Percentiles rank a stretch among this genome's conserved stretches.
Evolutionary conservation across 2,113 vertebrate species (phyloP).

Genomic region (Fregata magnificens): DNA sequence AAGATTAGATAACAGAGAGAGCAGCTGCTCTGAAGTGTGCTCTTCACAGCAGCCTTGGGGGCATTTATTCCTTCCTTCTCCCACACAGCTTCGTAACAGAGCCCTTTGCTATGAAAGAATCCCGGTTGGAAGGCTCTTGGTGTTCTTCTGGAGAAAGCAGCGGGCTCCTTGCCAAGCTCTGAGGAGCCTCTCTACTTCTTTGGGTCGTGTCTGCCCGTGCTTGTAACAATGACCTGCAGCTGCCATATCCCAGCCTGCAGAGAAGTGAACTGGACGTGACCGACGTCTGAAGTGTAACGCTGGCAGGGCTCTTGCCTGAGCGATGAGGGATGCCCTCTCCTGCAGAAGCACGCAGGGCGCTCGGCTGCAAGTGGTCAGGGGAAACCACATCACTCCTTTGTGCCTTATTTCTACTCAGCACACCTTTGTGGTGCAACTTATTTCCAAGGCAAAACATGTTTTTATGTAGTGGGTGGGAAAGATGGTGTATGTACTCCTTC

Average conservation of each 20-base stretch:
- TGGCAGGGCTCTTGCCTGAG: rapidly evolving
- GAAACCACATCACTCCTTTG: not conserved
- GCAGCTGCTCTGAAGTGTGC: conserved; percentile 40
- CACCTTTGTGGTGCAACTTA: not conserved
- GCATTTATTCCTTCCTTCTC: conserved; percentile 18
- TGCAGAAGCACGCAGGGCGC: rapidly evolving
- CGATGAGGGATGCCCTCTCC: rapidly evolving
- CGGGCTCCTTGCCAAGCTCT: not conserved
- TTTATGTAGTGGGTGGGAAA: not conserved
- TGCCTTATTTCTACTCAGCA: not conserved
- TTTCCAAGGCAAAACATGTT: not conserved
- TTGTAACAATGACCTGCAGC: not conserved
- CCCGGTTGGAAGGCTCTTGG: not conserved
- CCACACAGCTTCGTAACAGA: conserved; percentile 12
- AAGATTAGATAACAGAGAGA: conserved; percentile 38
- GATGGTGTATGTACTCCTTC: rapidly evolving
- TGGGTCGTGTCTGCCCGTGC: rapidly evolving
- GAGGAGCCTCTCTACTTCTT: not conserved
- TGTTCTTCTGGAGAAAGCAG: not conserved
- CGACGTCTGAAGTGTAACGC: rapidly evolving
- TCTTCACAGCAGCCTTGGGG: not conserved
- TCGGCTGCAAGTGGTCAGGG: not conserved
- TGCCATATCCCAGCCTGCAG: rapidly evolving
- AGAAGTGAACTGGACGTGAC: rapidly evolving
- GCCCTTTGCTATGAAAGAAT: not conserved